phyloP scores from a whole-genome alignment of 2,888 invertebrate genomes.

The Abrostola triplasia region DNA sequence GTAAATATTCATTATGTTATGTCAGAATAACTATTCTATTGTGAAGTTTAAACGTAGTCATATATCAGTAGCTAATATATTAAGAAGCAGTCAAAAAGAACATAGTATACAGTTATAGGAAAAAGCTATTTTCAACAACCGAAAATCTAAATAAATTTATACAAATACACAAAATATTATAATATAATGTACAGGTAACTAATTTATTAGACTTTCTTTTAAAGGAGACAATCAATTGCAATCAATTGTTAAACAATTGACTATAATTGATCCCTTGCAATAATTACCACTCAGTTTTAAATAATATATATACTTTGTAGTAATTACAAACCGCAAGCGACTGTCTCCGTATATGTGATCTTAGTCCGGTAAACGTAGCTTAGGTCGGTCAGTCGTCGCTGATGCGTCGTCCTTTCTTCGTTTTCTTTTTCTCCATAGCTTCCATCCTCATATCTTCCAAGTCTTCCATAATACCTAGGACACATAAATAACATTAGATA shows the following conservation, averaged over 20 bases:
- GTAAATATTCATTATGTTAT: not conserved
- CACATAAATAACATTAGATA: conserved; percentile 23
- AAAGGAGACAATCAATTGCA: conserved; percentile 40
- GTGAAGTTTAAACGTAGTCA: conserved; percentile 9
- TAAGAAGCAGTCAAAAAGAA: conserved; percentile 32
- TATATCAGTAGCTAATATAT: conserved; percentile 7
- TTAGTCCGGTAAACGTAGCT: conserved; percentile 9
- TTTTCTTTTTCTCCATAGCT: conserved; percentile 92
- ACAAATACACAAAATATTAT: conserved; percentile 42
- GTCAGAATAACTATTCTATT: conserved; percentile 7
- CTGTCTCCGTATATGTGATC: conserved; percentile 34
- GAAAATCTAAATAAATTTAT: conserved; percentile 43
- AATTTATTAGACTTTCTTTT: conserved; percentile 21
- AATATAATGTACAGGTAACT: conserved; percentile 52
- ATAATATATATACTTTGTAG: conserved; percentile 22
- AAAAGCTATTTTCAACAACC: conserved; percentile 27
- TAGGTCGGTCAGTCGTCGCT: conserved; percentile 68
- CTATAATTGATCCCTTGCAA: conserved; percentile 44
- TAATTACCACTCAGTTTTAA: conserved; percentile 19
- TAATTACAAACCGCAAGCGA: conserved; percentile 26
- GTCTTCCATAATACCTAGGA: conserved; percentile 95
- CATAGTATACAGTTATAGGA: conserved; percentile 23
- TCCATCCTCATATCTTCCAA: conserved; percentile 96
- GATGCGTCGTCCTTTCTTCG: conserved; percentile 86
- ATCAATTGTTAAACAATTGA: conserved; percentile 34